phyloP scores from a whole-genome alignment of 2,113 vertebrate species.

The Odontophorus gujanensis region DNA sequence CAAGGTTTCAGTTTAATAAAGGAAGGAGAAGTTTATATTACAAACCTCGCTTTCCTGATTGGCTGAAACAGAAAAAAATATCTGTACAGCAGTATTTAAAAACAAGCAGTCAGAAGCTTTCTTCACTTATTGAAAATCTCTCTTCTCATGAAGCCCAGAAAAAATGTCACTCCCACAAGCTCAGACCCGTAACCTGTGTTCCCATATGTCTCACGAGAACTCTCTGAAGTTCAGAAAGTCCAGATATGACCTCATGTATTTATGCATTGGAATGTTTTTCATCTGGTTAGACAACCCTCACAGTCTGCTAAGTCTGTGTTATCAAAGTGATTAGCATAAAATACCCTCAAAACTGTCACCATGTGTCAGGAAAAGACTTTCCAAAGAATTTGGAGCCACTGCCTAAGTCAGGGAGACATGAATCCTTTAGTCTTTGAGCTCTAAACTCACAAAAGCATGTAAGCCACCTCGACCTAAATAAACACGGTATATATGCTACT shows the following conservation, averaged over 20 bases:
- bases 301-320: neutral
- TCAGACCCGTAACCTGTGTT: neutral
- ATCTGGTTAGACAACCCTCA: neutral
- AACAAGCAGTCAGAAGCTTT: neutral
- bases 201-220: neutral
- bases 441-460: neutral
- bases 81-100: neutral
- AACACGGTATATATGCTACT: neutral
- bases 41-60: neutral
- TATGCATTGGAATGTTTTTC: neutral
- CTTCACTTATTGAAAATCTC: neutral
- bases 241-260: accelerated
- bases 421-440: neutral
- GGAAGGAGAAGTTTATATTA: neutral
- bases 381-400: neutral
- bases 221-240: neutral
- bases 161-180: neutral
- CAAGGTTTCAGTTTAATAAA: neutral
- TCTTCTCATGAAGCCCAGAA: neutral
- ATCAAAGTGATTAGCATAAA: neutral
- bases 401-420: neutral
- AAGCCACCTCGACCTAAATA: neutral
- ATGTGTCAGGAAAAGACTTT: neutral
- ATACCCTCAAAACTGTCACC: neutral
- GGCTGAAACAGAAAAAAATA: neutral